Evolutionary conservation across 2,113 vertebrate species (phyloP), one percentile per base, ranked within the genome.

Genomic region (Catharus bicknelli): DNA sequence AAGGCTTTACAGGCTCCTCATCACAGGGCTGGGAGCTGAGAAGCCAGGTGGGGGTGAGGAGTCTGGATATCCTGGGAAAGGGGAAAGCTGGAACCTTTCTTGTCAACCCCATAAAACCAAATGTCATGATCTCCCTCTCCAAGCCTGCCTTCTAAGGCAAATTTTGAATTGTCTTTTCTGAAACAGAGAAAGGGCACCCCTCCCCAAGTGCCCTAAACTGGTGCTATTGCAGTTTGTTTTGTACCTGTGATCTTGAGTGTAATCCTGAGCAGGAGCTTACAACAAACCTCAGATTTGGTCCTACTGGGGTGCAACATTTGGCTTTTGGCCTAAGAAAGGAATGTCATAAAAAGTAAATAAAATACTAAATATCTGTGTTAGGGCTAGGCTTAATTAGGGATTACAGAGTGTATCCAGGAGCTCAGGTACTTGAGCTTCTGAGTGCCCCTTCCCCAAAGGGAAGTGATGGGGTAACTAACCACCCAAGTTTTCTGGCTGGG

Each of bases 401-500:
- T 32, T 80, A 53, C 8, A 36, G 22, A 64, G 16, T 6, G 7
- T 63, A 73, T 75, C 34, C 43, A 80, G 58, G 43, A 79, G 40
- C 68, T 74, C 51, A 80, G 73, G 29, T 74, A 51, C 43, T 40
- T 80, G 54, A 58, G 47, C 7, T 83, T 81, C 72, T 57, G 55
- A 74, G 45, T 50, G 40, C 29, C 64, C 30, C 70, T 84, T 67
- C 50, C 47, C 62, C 63, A 83, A 69, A 61, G 67, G 50, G 48
- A 63, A 62, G 75, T 54, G 57, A 32, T 63, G 38, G 90, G 76
- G 54, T 85, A 88, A 78, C 89, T 70, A 89, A 88, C 93, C 86
- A 95, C 90, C 74, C 83, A 94, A 90, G 90, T 90, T 96, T 96
- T 77, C 83, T 95, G 78, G 43, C 75, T 86, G 81, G 87, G 69